Conservation (phyloP, 2,113 vertebrate genomes). For the Grantiella picta region DNA sequence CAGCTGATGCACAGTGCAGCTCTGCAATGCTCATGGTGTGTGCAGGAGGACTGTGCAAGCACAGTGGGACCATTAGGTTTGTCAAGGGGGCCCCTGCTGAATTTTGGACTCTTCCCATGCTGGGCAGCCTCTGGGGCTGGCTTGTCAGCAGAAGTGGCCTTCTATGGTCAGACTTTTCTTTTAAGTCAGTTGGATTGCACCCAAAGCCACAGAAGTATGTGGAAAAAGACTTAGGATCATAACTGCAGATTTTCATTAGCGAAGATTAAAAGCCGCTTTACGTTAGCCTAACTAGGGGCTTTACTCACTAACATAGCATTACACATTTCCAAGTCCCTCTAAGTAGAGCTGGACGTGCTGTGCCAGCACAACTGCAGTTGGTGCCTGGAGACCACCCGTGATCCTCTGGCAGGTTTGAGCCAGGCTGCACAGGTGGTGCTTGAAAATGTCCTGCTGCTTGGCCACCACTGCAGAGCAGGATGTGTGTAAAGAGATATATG, state of each 20-base stretch:
- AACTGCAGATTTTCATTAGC: slow-evolving; percentile 40
- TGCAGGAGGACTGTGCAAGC: neutral
- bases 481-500: neutral
- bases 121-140: neutral
- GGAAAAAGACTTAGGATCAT: neutral
- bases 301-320: slow-evolving; percentile 1
- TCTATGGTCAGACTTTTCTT: neutral
- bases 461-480: neutral
- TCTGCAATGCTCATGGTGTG: accelerated
- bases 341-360: neutral
- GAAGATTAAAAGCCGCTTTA: slow-evolving; percentile 34
- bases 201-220: neutral
- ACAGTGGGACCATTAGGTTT: accelerated
- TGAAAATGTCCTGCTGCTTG: neutral
- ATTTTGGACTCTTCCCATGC: neutral
- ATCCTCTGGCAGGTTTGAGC: neutral
- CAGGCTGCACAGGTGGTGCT: neutral
- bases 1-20: neutral
- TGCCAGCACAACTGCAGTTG: neutral
- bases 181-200: neutral
- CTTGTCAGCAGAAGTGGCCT: neutral
- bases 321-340: neutral
- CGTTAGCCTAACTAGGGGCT: neutral
- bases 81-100: neutral
- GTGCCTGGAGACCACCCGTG: neutral